phyloP scores from a whole-genome alignment of 2,113 vertebrate genomes.

The Vimba vimba region DNA sequence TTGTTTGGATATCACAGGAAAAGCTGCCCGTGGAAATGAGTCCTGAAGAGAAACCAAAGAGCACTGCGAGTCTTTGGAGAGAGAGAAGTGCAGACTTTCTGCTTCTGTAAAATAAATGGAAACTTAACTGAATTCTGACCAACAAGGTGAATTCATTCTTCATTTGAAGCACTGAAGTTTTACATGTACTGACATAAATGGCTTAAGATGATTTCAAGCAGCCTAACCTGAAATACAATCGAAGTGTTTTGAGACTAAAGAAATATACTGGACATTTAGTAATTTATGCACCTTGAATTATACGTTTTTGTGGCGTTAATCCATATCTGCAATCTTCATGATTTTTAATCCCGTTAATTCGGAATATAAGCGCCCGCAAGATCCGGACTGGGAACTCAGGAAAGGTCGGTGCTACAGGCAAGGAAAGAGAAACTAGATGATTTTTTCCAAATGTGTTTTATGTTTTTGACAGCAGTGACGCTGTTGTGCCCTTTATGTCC shows the following conservation, averaged over 20 bases:
- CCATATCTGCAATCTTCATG: neutral
- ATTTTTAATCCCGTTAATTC: neutral
- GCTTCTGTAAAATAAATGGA: neutral
- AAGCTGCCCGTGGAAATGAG: slow-evolving; percentile 50
- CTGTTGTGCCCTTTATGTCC: neutral
- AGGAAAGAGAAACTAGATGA: slow-evolving; percentile 1
- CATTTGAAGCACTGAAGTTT: neutral
- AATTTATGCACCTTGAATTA: neutral
- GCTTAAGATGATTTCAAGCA: neutral
- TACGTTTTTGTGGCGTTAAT: neutral
- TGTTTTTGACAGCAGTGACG: neutral
- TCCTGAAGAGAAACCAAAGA: slow-evolving; percentile 59
- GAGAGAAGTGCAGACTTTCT: slow-evolving; percentile 30
- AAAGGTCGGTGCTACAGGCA: slow-evolving; percentile 64
- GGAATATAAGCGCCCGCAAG: slow-evolving; percentile 46
- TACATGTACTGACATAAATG: neutral
- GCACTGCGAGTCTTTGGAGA: slow-evolving; percentile 14
- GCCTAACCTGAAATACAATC: neutral
- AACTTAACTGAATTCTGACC: slow-evolving; percentile 4
- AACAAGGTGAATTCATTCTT: neutral
- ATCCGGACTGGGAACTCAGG: slow-evolving; percentile 60
- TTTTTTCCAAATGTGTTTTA: too few relatives aligned
- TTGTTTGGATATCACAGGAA: slow-evolving; percentile 37
- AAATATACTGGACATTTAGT: neutral
- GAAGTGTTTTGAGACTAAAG: neutral